Percentiles rank a stretch among this genome's conserved stretches.
Conservation (phyloP, 2,113 vertebrate genomes). For the Cyphomyrus discorhynchus region DNA sequence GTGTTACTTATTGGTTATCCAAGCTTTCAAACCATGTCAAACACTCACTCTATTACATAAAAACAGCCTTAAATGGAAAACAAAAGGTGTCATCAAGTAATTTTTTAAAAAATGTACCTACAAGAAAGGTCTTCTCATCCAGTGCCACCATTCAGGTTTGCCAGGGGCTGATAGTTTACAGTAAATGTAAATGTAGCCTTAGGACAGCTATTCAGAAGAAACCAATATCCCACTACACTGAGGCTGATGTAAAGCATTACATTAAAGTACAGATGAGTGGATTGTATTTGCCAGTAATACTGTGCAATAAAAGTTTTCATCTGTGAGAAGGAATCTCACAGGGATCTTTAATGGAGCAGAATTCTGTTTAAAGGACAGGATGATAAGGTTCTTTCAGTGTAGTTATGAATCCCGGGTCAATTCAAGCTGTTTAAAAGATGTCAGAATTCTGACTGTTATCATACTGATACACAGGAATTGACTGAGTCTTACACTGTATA, state of each 20-base stretch:
- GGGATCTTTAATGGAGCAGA: background rate
- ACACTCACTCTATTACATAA: background rate
- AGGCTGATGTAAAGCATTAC: background rate
- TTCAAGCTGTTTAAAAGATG: background rate
- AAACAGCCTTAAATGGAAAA: background rate
- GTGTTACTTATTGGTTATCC: background rate
- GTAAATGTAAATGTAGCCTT: background rate
- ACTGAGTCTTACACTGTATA: too few species aligned
- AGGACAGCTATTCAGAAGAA: background rate
- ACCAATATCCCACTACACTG: background rate
- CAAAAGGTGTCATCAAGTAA: background rate
- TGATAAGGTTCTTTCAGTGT: background rate
- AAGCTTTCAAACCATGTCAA: background rate
- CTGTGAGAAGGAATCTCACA: background rate
- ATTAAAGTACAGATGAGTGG: background rate
- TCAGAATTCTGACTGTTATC: background rate
- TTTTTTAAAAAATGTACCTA: background rate
- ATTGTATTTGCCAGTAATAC: background rate
- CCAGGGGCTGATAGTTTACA: background rate
- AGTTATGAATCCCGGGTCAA: background rate
- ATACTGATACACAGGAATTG: background rate
- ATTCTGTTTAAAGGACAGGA: background rate
- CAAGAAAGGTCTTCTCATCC: background rate
- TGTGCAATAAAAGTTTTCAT: background rate
- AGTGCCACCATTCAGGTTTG: background rate